phyloP scores from a whole-genome alignment of 1,140 invertebrate species.

The Asobara japonica region DNA sequence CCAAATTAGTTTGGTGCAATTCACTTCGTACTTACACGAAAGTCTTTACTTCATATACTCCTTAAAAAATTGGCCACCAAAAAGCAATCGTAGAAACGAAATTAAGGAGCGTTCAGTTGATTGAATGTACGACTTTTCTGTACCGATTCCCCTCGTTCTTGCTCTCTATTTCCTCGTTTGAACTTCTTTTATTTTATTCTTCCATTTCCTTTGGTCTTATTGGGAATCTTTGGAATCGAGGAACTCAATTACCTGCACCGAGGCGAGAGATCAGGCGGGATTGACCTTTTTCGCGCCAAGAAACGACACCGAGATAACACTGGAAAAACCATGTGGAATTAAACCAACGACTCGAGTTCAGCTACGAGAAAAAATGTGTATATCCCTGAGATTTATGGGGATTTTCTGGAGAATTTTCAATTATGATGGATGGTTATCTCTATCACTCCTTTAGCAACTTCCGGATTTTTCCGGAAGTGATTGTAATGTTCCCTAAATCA shows the following conservation, averaged over 20 bases:
- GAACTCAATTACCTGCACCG: slow-evolving; percentile 11
- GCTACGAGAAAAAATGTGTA: neutral
- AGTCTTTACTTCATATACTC: too few species aligned
- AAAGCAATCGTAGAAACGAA: neutral
- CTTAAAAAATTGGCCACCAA: neutral
- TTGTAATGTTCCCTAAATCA: too few species aligned
- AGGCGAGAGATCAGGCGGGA: slow-evolving; percentile 12
- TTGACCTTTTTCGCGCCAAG: slow-evolving; percentile 10
- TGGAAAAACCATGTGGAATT: neutral
- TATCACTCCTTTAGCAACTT: too few species aligned
- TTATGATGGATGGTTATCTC: too few species aligned
- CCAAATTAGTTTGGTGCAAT: too few species aligned
- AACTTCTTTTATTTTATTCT: neutral
- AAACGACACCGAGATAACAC: slow-evolving; percentile 13
- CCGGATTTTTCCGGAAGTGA: too few species aligned
- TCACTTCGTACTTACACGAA: too few species aligned
- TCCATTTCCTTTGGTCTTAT: slow-evolving; percentile 6
- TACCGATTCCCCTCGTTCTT: neutral
- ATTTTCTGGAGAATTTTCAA: too few species aligned
- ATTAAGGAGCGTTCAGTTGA: neutral
- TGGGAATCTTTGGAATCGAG: neutral
- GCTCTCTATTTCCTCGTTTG: slow-evolving; percentile 2
- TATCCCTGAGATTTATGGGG: neutral
- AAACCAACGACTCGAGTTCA: neutral
- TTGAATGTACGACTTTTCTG: neutral